Conservation (phyloP, 2,797 vertebrate genomes). For the Trematocara caparti region DNA sequence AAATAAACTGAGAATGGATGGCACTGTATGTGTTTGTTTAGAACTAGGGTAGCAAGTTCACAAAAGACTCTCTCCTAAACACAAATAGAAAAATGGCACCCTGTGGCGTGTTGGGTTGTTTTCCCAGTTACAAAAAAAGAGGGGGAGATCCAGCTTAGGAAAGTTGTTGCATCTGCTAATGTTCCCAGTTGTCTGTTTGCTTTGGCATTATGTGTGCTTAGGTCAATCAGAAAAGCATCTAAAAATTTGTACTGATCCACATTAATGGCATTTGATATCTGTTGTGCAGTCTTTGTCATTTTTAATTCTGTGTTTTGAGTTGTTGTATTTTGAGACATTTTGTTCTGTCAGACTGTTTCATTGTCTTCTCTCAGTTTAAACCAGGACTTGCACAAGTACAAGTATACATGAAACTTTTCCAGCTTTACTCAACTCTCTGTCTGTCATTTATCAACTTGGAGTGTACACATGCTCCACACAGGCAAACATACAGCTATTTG, state of each 20-base stretch:
- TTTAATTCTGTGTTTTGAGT: background rate
- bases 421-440: slow-evolving; percentile 24
- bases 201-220: background rate
- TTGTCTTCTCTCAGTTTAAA: background rate
- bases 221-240: background rate
- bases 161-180: slow-evolving; percentile 46
- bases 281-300: background rate
- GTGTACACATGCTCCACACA: slow-evolving; percentile 54
- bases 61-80: slow-evolving; percentile 39
- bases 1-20: slow-evolving; percentile 25
- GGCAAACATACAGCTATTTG: slow-evolving; percentile 69
- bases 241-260: background rate
- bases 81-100: slow-evolving; percentile 45
- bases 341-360: background rate
- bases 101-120: slow-evolving; percentile 46
- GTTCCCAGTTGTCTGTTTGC: slow-evolving; percentile 22
- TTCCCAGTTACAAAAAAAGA: slow-evolving; percentile 12
- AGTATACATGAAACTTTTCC: background rate
- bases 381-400: slow-evolving; percentile 9
- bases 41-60: slow-evolving; percentile 35
- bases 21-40: slow-evolving; percentile 42
- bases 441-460: slow-evolving; percentile 55
- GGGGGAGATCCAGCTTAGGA: slow-evolving; percentile 26
- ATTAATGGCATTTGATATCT: background rate
- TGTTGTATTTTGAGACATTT: background rate